Conservation (phyloP, 2,888 invertebrate species). For the Oegoconia quadripuncta region DNA sequence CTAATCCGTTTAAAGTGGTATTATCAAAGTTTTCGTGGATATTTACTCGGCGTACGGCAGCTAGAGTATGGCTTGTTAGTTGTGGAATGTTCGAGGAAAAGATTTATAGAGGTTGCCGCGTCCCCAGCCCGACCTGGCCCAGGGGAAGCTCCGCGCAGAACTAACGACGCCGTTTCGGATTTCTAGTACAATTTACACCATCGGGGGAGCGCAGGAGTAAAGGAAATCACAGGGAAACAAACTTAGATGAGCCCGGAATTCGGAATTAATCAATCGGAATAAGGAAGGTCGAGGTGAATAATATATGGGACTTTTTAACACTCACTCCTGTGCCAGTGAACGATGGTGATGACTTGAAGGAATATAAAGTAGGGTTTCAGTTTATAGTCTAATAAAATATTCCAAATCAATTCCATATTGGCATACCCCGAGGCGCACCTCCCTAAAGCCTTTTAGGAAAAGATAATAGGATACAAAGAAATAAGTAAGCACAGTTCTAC, state of each 20-base stretch:
- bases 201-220: slow-evolving; percentile 42
- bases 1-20: slow-evolving; percentile 64
- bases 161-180: slow-evolving; percentile 74
- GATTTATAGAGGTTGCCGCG: slow-evolving; percentile 72
- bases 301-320: slow-evolving; percentile 39
- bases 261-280: slow-evolving; percentile 57
- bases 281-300: slow-evolving; percentile 40
- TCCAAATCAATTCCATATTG: too few species aligned
- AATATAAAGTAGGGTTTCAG: too few species aligned
- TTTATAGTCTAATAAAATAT: too few species aligned
- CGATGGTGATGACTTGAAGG: too few species aligned
- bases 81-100: slow-evolving; percentile 65
- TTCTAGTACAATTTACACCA: slow-evolving; percentile 73
- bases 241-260: slow-evolving; percentile 58
- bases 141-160: slow-evolving; percentile 63
- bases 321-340: too few species aligned
- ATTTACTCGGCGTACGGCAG: slow-evolving; percentile 45
- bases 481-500: too few species aligned
- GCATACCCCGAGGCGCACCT: too few species aligned
- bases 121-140: slow-evolving; percentile 62
- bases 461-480: too few species aligned
- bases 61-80: slow-evolving; percentile 61
- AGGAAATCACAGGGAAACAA: slow-evolving; percentile 59
- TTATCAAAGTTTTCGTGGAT: slow-evolving; percentile 65
- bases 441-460: too few species aligned